Conservation (phyloP, 1,140 invertebrate species). For the Drosophila pseudoananassae region DNA sequence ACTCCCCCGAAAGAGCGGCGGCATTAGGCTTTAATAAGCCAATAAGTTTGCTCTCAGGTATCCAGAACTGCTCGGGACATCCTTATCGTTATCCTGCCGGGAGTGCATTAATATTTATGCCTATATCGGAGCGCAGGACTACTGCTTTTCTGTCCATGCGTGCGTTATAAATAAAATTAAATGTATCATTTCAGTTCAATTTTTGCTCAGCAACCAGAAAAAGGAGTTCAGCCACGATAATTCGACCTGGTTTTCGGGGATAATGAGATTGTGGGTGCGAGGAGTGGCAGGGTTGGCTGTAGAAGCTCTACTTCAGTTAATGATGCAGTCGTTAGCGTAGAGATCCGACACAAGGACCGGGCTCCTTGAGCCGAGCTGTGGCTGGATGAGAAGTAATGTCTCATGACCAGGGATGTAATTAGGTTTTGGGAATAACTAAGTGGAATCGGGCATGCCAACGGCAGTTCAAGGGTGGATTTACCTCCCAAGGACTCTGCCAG, state of each 20-base stretch:
- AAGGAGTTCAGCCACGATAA: constrained; percentile 54
- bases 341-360: constrained; percentile 32
- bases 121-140: constrained; percentile 44
- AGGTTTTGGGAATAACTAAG: constrained; percentile 52
- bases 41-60: constrained; percentile 77
- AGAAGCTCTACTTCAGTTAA: constrained; percentile 43
- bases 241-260: constrained; percentile 52
- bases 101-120: constrained; percentile 80
- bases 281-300: background rate
- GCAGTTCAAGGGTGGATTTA: constrained; percentile 12
- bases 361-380: background rate
- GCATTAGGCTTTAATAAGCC: constrained; percentile 80
- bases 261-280: constrained; percentile 62
- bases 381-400: constrained; percentile 46
- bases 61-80: constrained; percentile 28
- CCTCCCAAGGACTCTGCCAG: background rate
- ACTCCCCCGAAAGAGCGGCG: constrained; percentile 14
- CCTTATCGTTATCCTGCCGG: constrained; percentile 19
- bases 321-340: constrained; percentile 68
- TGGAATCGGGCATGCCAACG: constrained; percentile 18
- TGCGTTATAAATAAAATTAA: constrained; percentile 82
- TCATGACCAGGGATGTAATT: constrained; percentile 44
- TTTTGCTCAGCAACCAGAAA: constrained; percentile 23
- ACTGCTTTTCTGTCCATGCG: constrained; percentile 53
- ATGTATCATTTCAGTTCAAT: constrained; percentile 72